Evolutionary conservation across 2,888 invertebrate species (phyloP), one percentile per base, ranked within the genome.

Genomic region (Stictocephala bisonia): DNA sequence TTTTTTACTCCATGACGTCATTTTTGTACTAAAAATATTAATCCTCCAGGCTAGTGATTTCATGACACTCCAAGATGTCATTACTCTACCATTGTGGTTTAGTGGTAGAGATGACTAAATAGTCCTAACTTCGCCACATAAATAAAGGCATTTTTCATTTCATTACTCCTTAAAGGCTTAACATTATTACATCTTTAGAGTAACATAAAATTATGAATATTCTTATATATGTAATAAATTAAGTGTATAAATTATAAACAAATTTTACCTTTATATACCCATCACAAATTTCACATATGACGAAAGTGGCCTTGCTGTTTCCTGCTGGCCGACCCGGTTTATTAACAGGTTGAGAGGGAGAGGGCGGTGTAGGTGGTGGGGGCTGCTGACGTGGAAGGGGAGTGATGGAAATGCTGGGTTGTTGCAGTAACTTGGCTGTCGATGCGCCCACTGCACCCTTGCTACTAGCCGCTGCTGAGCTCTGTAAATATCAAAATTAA

Each of bases 211-310:
- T 4, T 24, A 56, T 56, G 15, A n/a, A 26, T 9, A 56, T 11
- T 6, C 26, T 9, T 2, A 56, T 56, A 2, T 24, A 56, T 24
- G 4, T 3, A 50, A 11, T 13, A 11, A 18, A 15, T 6, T 9
- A 56, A 6, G n/a, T 11, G 4, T 48, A 18, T 48, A 22, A 78
- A n/a, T n/a, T n/a, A n/a, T n/a, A n/a, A n/a, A n/a, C n/a, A n/a
- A n/a, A n/a, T n/a, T n/a, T n/a, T 77, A 86, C 87, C 84, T 96
- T 96, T 76, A 97, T 97, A 83, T 96, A 97, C 22, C 96, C 96
- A 82, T 97, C 97, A 85, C 97, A 98, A 77, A 97, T 96, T 86
- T 97, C 97, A 84, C 97, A 98, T 79, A 96, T 94, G 78, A 96
- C 96, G 84, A 95, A 95, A 27, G 93, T 90, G 79, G 90, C 91